These are phyloP conservation scores for Perdix hodgsoniae DNA, from an alignment of 2,797 vertebrate species.

Conservation along the genomic window DNA sequence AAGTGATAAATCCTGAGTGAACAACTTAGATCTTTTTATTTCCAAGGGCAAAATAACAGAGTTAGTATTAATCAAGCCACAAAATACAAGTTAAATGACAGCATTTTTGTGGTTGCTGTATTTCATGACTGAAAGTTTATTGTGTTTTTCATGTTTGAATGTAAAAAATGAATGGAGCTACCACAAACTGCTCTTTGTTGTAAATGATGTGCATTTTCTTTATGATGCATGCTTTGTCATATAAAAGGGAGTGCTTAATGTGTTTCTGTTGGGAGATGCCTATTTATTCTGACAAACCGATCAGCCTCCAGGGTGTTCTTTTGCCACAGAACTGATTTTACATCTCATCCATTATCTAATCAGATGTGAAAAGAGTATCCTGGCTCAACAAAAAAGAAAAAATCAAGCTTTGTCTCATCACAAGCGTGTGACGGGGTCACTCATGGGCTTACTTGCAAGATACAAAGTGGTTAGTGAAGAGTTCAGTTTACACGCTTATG, in stretches of 20 bases:
- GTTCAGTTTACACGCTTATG: not conserved
- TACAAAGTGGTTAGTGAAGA: not conserved
- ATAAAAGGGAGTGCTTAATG: constrained; percentile 65
- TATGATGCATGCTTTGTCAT: constrained; percentile 51
- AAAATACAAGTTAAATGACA: not conserved
- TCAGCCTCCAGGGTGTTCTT: constrained; percentile 74
- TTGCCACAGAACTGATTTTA: constrained; percentile 77
- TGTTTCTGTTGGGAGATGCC: constrained; percentile 76
- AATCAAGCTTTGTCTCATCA: constrained; percentile 11
- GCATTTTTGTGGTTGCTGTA: constrained; percentile 29
- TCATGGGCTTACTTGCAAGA: not conserved
- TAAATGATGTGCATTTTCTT: constrained; percentile 65
- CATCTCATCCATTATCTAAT: constrained; percentile 79
- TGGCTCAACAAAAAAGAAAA: not conserved
- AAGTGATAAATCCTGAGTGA: constrained; percentile 40
- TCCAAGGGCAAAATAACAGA: not conserved
- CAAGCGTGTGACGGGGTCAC: not conserved
- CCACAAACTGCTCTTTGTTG: constrained; percentile 35
- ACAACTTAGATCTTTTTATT: constrained; percentile 32
- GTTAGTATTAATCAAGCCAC: constrained; percentile 53
- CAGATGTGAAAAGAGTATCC: constrained; percentile 70
- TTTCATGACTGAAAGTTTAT: constrained; percentile 41
- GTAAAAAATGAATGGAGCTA: constrained; percentile 31
- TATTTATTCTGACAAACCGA: constrained; percentile 82
- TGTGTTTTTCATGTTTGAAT: constrained; percentile 48